Conservation (phyloP, 2,113 vertebrate genomes). For the Penelope pileata region DNA sequence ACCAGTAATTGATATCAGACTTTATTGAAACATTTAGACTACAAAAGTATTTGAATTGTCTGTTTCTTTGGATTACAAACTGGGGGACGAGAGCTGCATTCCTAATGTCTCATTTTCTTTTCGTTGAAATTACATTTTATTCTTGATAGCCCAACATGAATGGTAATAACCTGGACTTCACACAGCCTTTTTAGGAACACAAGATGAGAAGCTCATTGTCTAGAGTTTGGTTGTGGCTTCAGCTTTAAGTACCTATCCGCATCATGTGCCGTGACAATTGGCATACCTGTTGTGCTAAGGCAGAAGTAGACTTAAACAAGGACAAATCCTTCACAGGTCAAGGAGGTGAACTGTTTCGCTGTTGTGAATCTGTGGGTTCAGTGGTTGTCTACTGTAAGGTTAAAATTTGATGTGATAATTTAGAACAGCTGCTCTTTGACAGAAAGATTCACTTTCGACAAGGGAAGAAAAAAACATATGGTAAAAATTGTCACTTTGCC, state of each 20-base stretch:
- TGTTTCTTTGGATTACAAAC: not conserved
- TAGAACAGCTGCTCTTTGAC: constrained; percentile 69
- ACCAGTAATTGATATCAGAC: constrained; percentile 35
- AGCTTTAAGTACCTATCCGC: not conserved
- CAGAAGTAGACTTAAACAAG: not conserved
- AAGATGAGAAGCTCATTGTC: not conserved
- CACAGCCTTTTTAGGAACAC: not conserved
- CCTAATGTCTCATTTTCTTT: not conserved
- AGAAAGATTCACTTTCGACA: constrained; percentile 60
- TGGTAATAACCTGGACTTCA: not conserved
- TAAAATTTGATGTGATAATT: constrained; percentile 64
- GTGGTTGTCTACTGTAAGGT: constrained; percentile 42
- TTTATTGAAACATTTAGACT: not conserved
- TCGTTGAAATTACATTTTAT: not conserved
- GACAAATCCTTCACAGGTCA: not conserved
- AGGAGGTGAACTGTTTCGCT: not conserved
- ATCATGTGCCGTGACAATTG: not conserved
- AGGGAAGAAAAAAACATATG: constrained; percentile 50
- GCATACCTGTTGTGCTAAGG: not conserved
- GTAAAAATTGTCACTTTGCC: not conserved
- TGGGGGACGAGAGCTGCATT: not conserved
- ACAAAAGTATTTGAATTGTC: not conserved
- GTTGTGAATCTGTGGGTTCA: constrained; percentile 34
- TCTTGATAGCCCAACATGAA: not conserved
- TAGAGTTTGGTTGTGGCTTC: not conserved